Evolutionary conservation across 2,113 vertebrate species (phyloP).

Genomic region (Colinus virginianus): DNA sequence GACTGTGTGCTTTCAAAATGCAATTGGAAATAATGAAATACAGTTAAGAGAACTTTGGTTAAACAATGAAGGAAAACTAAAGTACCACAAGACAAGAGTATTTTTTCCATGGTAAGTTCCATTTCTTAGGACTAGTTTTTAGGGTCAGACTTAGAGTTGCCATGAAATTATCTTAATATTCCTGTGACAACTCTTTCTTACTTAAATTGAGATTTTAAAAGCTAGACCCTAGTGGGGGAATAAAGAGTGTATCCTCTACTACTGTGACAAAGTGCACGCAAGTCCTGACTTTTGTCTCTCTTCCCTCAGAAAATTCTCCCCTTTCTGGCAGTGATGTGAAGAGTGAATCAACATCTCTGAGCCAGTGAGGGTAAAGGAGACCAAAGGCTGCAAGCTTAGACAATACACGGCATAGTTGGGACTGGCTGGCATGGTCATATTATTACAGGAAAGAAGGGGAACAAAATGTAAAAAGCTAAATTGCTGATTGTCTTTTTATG

Average conservation of each 20-base stretch:
- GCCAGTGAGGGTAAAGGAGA: neutral
- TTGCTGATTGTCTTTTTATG: neutral
- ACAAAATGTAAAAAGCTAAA: neutral
- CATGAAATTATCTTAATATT: neutral
- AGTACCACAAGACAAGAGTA: neutral
- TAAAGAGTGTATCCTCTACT: neutral
- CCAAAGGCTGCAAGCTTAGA: neutral
- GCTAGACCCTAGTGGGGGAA: neutral
- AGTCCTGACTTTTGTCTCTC: neutral
- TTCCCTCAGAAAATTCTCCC: neutral
- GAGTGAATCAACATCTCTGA: neutral
- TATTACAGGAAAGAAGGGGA: neutral
- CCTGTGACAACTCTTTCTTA: neutral
- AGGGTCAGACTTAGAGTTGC: neutral
- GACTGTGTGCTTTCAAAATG: neutral
- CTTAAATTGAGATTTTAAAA: neutral
- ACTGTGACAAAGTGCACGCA: neutral
- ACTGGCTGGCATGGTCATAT: neutral
- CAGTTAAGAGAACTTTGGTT: neutral
- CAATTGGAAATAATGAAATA: neutral
- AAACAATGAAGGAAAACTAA: neutral
- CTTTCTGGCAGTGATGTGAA: neutral
- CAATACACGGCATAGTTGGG: neutral
- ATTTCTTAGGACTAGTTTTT: neutral
- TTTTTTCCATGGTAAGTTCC: neutral